Base-by-base conservation (phyloP, 2,888 invertebrate species). In the Bedellia somnulentella region DNA sequence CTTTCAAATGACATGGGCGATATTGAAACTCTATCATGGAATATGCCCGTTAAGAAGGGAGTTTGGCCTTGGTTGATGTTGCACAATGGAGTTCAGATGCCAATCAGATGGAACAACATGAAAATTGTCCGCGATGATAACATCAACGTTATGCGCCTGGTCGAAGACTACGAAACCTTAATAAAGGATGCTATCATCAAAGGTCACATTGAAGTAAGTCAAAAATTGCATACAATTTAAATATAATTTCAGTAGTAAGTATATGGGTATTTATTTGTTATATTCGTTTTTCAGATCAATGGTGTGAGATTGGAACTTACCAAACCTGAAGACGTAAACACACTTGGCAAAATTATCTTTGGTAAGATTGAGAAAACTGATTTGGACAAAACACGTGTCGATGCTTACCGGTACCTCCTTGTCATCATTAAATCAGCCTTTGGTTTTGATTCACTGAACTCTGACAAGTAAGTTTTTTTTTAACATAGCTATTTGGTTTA, bases 341-440 rank as follows among this genome's bases (percentile, higher is more conserved):
- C 52, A 13, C 62, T 83, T 9, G 80, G 80, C 18, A 79, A 68
- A 46, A 43, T 81, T 16, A 76, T 82, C 34, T 73, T 53, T 29
- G 62, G 70, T 14, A 58, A 60, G 37, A 46, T 73, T 15, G 60
- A 66, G 52, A 80, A 52, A 59, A 57, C 47, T 9, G 53, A 60
- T 45, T 4, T 52, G n/a, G 54, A 57, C 29, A 67, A 33, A 50
- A 63, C 50, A 38, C 52, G 39, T 12, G 45, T 61, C 22, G 57
- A 62, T 28, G 60, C 71, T 29, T 84, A 83, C 55, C 82, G 83
- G 17, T 78, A 80, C 41, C 59, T 81, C 38, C 76, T 82, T 26
- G 59, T 75, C 36, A 64, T 82, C 32, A 78, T 79, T 49, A 73
- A 80, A 35, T 62, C 80, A 15, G 56, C 60, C 14, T 42, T 75